Evolutionary conservation across 2,113 vertebrate genomes (phyloP), one percentile per base, ranked within the genome.

Genomic region (Panthera tigris): DNA sequence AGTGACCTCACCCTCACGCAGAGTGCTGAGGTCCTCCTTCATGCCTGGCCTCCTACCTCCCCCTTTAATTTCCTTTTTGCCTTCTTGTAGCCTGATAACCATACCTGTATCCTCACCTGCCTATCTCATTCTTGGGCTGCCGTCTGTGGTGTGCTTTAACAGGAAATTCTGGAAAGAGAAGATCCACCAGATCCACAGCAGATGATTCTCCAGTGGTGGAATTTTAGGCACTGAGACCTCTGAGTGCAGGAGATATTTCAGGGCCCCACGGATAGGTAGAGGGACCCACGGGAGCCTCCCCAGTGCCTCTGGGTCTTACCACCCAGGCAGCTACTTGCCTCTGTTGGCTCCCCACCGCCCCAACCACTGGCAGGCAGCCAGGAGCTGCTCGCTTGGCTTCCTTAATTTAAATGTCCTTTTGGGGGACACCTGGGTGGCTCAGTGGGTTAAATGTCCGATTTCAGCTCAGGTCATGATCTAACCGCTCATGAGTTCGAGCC

Each of bases 81-180:
- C 25, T 91, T 50, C 50, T 11, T 13, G 39, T 6, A 88, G 84
- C 76, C 89, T 69, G 76, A 57, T 52, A 48, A 36, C 50, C 74
- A 45, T 61, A 55, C 85, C 92, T 50, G 78, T 6, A 45, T 48
- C 48, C 48, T 48, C 15, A 18, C 65, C 88, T 66, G 31, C 65
- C 63, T 79, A 8, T 57, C 83, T 94, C 27, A 13, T 36, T 50
- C 63, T 2, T 23, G 18, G 39, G 73, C 68, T 48, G 57, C 66
- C 36, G 10, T 55, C n/a, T 65, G 41, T 83, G 89, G 27, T 94
- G 52, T 4, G 5, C 41, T 71, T 57, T 83, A 90, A 74, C n/a
- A 86, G 73, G 82, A 79, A 78, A 85, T 92, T 95, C 89, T 96
- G 71, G 89, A 90, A 94, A 66, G 15, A 81, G 71, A 69, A 88